Base-by-base conservation (phyloP, 2,797 vertebrate species). In the Enteromius mattozi region DNA sequence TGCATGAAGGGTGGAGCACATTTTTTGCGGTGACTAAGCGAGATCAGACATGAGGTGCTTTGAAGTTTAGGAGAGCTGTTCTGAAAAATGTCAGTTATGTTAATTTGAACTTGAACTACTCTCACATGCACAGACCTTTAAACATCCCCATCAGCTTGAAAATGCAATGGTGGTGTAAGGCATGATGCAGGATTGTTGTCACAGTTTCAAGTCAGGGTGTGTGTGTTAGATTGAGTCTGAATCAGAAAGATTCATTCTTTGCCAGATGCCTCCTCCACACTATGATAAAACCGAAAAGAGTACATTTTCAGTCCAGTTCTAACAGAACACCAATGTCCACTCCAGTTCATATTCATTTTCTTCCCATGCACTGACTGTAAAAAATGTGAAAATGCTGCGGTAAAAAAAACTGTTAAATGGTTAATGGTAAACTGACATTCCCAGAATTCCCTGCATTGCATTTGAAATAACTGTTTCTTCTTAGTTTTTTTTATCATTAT, bases 211-310 rank as follows among this genome's bases (percentile, higher is more conserved):
- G 7, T 0, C 40, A 35, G 27, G 21, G 56, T 65, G 42, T 65
- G 69, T 63, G 70, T 65, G 19, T 40, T 49, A 63, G 1, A 74
- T 35, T 63, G 33, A 72, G 37, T 72, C 27, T 74, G 24, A 82
- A 74, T 82, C 13, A 75, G 42, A 82, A 51, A n/a, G 79, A 81
- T 56, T 42, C 1, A 72, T 33, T 71, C 30, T 33, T 30, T 6
- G 12, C n/a, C 78, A 37, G 69, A 68, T 54, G 14, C 21, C 8
- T 61, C 14, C 30, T 37, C 19, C 10, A 2, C 51, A 24, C 19
- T 59, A 13, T 47, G n/a, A 40, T 54, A 45, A 81, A 49, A n/a
- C 6, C 27, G 27, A 27, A 27, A 27, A n/a, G 1, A 24, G 17
- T 19, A 16, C 13, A 54, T 33, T 54, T 40, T 42, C 30, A 65